phyloP scores from a whole-genome alignment of 2,888 invertebrate species.

The Callyntrura guangdongensis region DNA sequence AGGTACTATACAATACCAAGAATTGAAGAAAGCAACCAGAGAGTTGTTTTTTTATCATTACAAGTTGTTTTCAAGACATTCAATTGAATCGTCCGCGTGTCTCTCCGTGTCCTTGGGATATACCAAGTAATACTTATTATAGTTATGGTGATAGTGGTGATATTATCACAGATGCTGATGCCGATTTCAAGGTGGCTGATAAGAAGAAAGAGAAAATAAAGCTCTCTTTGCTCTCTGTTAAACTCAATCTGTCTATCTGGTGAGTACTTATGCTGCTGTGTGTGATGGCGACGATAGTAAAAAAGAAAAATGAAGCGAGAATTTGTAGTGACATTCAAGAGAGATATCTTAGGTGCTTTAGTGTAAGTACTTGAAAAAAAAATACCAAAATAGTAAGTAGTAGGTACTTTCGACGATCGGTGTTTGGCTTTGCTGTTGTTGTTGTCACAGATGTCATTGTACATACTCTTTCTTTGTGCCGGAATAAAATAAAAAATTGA shows the following conservation, averaged over 20 bases:
- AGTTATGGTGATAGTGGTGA: not conserved
- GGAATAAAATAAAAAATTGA: slow-evolving; percentile 35
- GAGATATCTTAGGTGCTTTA: slow-evolving; percentile 19
- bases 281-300: not conserved
- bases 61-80: too few relatives aligned
- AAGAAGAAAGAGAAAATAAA: slow-evolving; percentile 5
- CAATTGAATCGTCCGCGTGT: not conserved
- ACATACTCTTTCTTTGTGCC: not conserved
- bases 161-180: not conserved
- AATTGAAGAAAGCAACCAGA: too few relatives aligned
- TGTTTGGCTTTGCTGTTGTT: not conserved
- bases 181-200: not conserved
- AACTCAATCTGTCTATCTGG: not conserved
- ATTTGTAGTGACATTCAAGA: slow-evolving; percentile 43
- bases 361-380: not conserved
- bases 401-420: not conserved
- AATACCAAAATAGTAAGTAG: not conserved
- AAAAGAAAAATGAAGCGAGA: slow-evolving; percentile 45
- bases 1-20: too few relatives aligned
- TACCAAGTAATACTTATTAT: too few relatives aligned
- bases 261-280: not conserved
- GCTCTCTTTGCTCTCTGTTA: not conserved
- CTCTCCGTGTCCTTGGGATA: slow-evolving; percentile 14
- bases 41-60: too few relatives aligned
- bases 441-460: not conserved